Percentiles rank a stretch among this genome's conserved stretches.
Evolutionary conservation across 2,888 invertebrate genomes (phyloP).

Genomic region (Lasioglossum calceatum): DNA sequence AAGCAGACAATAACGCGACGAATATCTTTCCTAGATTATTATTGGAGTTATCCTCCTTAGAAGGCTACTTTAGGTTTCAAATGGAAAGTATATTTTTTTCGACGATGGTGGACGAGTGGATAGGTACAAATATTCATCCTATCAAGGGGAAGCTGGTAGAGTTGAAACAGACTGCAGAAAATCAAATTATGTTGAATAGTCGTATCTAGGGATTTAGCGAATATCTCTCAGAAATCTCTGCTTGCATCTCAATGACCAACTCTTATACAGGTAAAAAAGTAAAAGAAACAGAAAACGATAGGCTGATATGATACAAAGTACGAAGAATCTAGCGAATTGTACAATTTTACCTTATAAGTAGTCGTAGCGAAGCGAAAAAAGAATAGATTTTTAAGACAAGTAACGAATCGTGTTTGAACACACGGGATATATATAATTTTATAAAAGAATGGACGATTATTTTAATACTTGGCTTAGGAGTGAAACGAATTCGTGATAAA

Average conservation of each 20-base stretch:
- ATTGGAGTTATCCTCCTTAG: constrained; percentile 85
- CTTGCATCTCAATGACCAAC: constrained; percentile 55
- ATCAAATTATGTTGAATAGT: constrained; percentile 85
- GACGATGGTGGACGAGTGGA: constrained; percentile 87
- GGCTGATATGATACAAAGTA: constrained; percentile 45
- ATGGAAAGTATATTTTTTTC: constrained; percentile 86
- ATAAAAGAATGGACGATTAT: constrained; percentile 64
- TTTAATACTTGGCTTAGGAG: constrained; percentile 64
- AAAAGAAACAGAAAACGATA: constrained; percentile 34
- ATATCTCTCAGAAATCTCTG: constrained; percentile 38
- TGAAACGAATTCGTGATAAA: constrained; percentile 47
- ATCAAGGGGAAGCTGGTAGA: constrained; percentile 85
- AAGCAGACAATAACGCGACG: not conserved
- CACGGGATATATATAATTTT: constrained; percentile 63
- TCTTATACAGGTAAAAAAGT: constrained; percentile 36
- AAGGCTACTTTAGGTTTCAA: constrained; percentile 85
- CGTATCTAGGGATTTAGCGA: constrained; percentile 70
- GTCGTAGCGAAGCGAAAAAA: constrained; percentile 35
- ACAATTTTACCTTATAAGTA: constrained; percentile 55
- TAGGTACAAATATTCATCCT: constrained; percentile 86
- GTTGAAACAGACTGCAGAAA: constrained; percentile 85
- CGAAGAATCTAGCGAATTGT: constrained; percentile 44
- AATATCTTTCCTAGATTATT: constrained; percentile 83
- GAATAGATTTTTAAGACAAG: constrained; percentile 50
- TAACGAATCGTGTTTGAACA: constrained; percentile 34